Evolutionary conservation across 2,888 invertebrate species (phyloP).

Genomic region (Dicranocentrus wangi): DNA sequence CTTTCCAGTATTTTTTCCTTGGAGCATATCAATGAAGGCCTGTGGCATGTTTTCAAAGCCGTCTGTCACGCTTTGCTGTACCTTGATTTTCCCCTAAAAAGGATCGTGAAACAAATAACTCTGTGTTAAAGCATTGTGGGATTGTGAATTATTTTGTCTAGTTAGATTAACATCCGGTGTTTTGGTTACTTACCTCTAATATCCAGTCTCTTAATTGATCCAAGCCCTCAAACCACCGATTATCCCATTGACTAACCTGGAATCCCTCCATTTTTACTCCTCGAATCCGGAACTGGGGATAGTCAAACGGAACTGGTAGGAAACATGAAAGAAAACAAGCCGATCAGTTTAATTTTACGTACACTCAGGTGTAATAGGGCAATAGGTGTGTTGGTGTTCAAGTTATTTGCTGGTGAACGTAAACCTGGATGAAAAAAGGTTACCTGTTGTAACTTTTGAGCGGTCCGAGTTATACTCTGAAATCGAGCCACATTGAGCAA

Average conservation of each 20-base stretch:
- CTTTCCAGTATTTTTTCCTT: constrained; percentile 83
- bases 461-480: no score
- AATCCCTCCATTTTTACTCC: constrained; percentile 81
- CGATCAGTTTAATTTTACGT: no score
- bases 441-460: no score
- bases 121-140: no score
- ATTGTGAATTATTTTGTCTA: no score
- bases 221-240: constrained; percentile 81
- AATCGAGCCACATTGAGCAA: constrained; percentile 82
- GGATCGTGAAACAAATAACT: no score
- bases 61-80: constrained; percentile 81
- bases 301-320: constrained; percentile 77
- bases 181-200: constrained; percentile 67
- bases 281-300: constrained; percentile 78
- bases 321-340: no score
- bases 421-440: no score
- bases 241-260: constrained; percentile 77
- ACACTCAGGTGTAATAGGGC: no score
- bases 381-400: no score
- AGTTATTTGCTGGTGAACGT: no score
- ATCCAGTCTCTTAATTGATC: constrained; percentile 75
- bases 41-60: constrained; percentile 85
- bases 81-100: constrained; percentile 82
- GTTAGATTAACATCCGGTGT: no score
- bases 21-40: constrained; percentile 80